Percentiles rank a stretch among this genome's conserved stretches.
Conservation (phyloP, 2,113 vertebrate genomes). For the Apodemus sylvaticus region DNA sequence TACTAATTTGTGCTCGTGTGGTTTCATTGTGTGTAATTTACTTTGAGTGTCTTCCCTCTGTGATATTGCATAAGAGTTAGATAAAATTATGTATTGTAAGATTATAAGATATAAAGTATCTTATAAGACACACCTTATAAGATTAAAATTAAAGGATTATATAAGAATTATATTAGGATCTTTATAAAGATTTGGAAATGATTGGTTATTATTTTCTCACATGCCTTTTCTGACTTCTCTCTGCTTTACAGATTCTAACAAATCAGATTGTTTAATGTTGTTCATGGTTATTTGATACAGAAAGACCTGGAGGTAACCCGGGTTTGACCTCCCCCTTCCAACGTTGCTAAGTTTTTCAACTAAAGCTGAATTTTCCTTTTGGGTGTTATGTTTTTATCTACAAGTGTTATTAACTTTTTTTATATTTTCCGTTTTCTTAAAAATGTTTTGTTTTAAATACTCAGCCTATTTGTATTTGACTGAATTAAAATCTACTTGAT, state of each 20-base stretch:
- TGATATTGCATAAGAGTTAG: neutral
- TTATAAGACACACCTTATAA: no score
- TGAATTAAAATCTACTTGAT: neutral
- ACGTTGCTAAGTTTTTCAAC: neutral
- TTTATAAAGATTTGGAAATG: constrained; percentile 23
- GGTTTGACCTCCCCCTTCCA: neutral
- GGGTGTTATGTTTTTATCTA: neutral
- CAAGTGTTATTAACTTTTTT: neutral
- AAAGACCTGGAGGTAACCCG: neutral
- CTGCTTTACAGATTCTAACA: neutral
- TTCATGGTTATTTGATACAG: no score
- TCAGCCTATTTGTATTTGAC: neutral
- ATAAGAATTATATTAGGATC: neutral
- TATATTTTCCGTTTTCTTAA: constrained; percentile 9
- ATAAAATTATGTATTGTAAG: no score
- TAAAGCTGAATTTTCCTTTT: constrained; percentile 8
- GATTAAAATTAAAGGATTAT: no score
- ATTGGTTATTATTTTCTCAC: constrained; percentile 24
- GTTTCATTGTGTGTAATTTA: constrained; percentile 11
- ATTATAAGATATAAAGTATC: no score
- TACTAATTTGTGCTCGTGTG: neutral
- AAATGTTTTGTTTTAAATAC: constrained; percentile 34
- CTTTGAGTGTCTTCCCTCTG: neutral
- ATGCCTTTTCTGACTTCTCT: neutral
- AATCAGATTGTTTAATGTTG: neutral